Evolutionary conservation across 2,888 invertebrate species (phyloP).

Genomic region (Trissoscelio sp.): DNA sequence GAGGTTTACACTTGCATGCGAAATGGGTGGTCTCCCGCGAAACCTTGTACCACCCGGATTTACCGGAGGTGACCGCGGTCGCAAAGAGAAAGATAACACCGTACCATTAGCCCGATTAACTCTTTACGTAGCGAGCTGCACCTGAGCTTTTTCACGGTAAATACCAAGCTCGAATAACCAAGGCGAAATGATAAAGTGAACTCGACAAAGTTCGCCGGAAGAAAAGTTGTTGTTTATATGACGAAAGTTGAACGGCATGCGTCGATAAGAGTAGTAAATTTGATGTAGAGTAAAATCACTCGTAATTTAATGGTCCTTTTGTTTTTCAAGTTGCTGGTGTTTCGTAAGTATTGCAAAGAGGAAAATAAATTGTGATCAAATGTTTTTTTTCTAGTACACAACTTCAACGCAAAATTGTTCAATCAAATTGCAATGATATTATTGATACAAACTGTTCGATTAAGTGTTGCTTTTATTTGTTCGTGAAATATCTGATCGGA

Average conservation of each 20-base stretch:
- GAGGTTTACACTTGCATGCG: constrained; percentile 50
- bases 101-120: constrained; percentile 76
- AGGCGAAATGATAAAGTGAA: constrained; percentile 54
- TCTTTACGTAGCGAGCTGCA: constrained; percentile 68
- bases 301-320: constrained; percentile 25
- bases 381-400: neutral
- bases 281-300: neutral
- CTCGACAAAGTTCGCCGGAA: constrained; percentile 30
- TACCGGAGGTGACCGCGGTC: constrained; percentile 57
- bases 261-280: constrained; percentile 38
- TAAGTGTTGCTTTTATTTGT: no score
- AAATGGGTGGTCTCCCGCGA: constrained; percentile 51
- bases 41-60: constrained; percentile 49
- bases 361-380: neutral
- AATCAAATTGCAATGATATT: neutral
- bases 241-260: constrained; percentile 26
- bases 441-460: neutral
- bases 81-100: constrained; percentile 73
- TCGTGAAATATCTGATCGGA: no score
- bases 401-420: neutral
- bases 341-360: neutral
- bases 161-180: constrained; percentile 55
- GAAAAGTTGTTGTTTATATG: constrained; percentile 46
- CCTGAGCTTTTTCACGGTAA: constrained; percentile 70
- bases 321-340: neutral